Conservation (phyloP, 1,140 invertebrate species). For the Drosophila oshimai region DNA sequence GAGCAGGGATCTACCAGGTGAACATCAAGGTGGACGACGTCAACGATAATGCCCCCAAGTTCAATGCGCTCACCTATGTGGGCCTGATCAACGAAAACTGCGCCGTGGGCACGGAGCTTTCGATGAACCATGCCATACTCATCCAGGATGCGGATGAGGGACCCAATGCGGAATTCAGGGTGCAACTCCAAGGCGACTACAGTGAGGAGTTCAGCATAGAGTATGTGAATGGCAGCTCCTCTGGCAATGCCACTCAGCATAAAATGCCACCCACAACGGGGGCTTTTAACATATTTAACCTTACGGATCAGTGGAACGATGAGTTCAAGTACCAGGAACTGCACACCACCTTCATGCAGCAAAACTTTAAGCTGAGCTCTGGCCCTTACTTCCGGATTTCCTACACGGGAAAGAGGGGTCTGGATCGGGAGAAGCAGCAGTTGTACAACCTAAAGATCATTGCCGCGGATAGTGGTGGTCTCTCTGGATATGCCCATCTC, state of each 20-base stretch:
- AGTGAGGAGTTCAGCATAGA: conserved; percentile 91
- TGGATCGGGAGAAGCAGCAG: conserved; percentile 90
- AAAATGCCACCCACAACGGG: conserved; percentile 26
- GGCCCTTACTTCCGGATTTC: conserved; percentile 70
- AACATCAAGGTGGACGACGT: conserved; percentile 92
- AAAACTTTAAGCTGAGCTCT: conserved; percentile 59
- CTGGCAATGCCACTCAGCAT: conserved; percentile 46
- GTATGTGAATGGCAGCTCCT: conserved; percentile 45
- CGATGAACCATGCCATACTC: conserved; percentile 86
- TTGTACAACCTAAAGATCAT: conserved; percentile 88
- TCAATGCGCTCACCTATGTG: conserved; percentile 88
- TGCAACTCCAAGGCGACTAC: conserved; percentile 89
- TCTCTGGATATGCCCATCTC: conserved; percentile 88
- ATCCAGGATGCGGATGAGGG: conserved; percentile 91
- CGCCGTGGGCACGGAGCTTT: conserved; percentile 88
- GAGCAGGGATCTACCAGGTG: conserved; percentile 90
- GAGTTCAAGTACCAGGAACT: conserved; percentile 80
- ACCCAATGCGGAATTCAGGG: conserved; percentile 89
- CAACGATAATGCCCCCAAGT: conserved; percentile 95
- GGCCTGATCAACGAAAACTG: conserved; percentile 92
- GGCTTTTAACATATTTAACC: conserved; percentile 73
- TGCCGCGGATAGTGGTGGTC: conserved; percentile 89
- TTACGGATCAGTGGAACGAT: conserved; percentile 80
- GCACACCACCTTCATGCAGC: conserved; percentile 69
- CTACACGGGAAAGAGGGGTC: conserved; percentile 83